These are phyloP conservation scores for Cuculus canorus DNA, from an alignment of 2,797 vertebrate genomes.

Conservation along the genomic window DNA sequence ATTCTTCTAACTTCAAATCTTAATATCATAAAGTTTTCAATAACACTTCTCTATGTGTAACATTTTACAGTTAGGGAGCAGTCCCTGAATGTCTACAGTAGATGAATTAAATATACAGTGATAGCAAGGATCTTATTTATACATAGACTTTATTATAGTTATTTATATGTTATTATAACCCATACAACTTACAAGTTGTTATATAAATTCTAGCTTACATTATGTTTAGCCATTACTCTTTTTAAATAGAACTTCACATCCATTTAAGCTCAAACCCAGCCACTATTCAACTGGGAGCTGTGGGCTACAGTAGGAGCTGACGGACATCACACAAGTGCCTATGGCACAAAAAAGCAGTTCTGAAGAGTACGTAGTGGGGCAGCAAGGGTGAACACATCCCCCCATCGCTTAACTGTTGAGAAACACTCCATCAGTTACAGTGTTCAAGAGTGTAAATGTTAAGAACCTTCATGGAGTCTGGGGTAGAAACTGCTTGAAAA, in stretches of 20 bases:
- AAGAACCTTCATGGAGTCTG: neutral
- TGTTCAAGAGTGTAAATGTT: neutral
- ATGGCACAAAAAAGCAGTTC: neutral
- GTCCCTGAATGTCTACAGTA: neutral
- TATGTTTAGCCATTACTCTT: neutral
- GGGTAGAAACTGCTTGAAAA: neutral
- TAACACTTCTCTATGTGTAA: neutral
- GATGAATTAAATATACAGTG: neutral
- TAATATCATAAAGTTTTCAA: neutral
- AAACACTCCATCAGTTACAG: neutral
- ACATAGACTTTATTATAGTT: neutral
- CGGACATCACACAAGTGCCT: accelerated
- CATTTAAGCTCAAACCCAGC: neutral
- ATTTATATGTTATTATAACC: neutral
- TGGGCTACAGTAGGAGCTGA: neutral
- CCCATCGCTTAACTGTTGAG: neutral
- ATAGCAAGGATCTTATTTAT: neutral
- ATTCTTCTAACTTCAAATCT: constrained; percentile 4
- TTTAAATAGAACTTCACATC: neutral
- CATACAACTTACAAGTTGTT: neutral
- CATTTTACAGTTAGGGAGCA: neutral
- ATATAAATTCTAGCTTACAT: neutral
- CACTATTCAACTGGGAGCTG: neutral
- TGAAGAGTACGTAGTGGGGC: neutral
- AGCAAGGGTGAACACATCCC: neutral